Conservation (phyloP, 1,140 invertebrate species). For the Heliconius melpomene region DNA sequence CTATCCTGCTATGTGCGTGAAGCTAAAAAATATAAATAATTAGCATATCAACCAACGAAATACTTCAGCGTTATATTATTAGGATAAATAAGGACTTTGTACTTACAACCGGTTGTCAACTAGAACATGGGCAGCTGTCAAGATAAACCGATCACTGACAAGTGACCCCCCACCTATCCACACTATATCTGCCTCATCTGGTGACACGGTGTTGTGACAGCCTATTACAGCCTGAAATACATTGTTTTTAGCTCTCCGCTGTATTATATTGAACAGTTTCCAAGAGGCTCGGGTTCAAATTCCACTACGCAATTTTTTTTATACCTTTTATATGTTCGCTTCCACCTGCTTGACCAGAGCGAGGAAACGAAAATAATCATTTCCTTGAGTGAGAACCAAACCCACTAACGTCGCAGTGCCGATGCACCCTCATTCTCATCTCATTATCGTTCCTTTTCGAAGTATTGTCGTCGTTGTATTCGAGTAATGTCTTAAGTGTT, state of each 20-base stretch:
- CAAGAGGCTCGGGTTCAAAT: neutral
- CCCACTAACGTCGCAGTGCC: neutral
- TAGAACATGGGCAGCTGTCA: conserved; percentile 46
- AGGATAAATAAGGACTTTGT: neutral
- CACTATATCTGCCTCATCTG: conserved; percentile 26
- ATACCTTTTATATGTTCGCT: no score
- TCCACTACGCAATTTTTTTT: no score
- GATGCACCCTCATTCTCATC: no score
- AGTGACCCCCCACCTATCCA: conserved; percentile 48
- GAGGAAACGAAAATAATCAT: neutral
- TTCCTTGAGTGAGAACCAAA: neutral
- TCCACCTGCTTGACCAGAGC: no score
- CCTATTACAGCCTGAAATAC: conserved; percentile 44
- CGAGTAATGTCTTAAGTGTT: no score
- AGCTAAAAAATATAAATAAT: no score
- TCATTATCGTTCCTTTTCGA: no score
- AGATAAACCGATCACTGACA: conserved; percentile 47
- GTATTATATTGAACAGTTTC: neutral
- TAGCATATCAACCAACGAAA: no score
- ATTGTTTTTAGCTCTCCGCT: neutral
- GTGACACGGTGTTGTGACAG: conserved; percentile 13
- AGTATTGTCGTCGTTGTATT: no score
- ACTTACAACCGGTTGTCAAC: conserved; percentile 21
- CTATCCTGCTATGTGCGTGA: no score
- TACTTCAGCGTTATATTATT: no score